These are phyloP conservation scores for Gallinago media DNA, from an alignment of 2,113 vertebrate species.

Conservation along the genomic window DNA sequence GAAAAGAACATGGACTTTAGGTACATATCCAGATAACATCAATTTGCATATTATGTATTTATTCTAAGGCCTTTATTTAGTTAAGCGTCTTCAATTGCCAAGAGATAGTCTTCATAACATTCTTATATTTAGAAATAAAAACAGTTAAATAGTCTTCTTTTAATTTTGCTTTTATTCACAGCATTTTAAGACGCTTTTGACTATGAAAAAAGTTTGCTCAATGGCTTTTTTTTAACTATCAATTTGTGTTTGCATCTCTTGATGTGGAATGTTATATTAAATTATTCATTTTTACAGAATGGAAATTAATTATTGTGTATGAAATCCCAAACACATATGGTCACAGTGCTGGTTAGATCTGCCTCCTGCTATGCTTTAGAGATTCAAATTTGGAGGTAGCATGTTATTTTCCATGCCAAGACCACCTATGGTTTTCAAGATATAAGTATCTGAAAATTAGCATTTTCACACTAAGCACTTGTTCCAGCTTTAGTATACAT, in stretches of 20 bases:
- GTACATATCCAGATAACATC: neutral
- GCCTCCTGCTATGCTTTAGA: conserved; percentile 80
- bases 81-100: neutral
- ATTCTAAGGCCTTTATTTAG: neutral
- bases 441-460: conserved; percentile 80
- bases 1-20: neutral
- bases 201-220: conserved; percentile 65
- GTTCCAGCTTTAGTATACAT: conserved; percentile 67
- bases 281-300: conserved; percentile 83
- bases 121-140: conserved; percentile 11
- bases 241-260: conserved; percentile 70
- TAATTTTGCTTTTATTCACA: conserved; percentile 23
- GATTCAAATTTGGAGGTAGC: conserved; percentile 81
- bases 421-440: conserved; percentile 83
- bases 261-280: conserved; percentile 75
- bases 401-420: conserved; percentile 82
- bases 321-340: conserved; percentile 85
- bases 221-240: conserved; percentile 52
- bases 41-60: neutral
- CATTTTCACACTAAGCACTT: conserved; percentile 74
- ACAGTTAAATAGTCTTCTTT: neutral
- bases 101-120: neutral
- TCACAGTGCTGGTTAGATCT: conserved; percentile 77
- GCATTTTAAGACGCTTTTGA: conserved; percentile 5
- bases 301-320: conserved; percentile 85